Percentiles rank a stretch among this genome's conserved stretches.
These are phyloP conservation scores for Motacilla tschutschensis DNA, from an alignment of 2,113 vertebrate species.

Conservation along the genomic window DNA sequence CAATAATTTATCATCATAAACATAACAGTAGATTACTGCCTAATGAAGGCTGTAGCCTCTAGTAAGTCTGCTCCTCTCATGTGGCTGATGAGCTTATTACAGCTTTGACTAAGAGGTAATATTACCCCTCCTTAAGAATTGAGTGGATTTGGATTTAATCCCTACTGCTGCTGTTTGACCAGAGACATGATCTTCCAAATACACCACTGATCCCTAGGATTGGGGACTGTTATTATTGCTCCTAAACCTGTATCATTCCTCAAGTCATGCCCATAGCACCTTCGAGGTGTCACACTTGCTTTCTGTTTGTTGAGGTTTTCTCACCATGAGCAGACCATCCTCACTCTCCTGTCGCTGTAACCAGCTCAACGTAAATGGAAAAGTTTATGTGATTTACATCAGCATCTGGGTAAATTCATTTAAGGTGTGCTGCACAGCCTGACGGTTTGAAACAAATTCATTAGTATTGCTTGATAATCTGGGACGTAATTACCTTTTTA, in stretches of 20 bases:
- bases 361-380: neutral
- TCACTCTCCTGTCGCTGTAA: neutral
- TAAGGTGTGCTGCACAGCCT: neutral
- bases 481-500: neutral
- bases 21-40: neutral
- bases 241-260: neutral
- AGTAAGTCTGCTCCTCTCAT: constrained; percentile 3
- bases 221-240: neutral
- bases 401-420: neutral
- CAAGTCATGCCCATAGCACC: neutral
- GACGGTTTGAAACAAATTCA: neutral
- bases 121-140: constrained; percentile 28
- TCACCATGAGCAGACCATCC: neutral
- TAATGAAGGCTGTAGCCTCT: neutral
- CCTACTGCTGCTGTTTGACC: neutral
- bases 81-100: constrained; percentile 40
- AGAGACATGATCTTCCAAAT: constrained; percentile 1
- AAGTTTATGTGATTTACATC: neutral
- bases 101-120: constrained; percentile 38
- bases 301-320: neutral
- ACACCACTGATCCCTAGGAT: neutral
- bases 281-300: neutral
- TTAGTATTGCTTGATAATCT: neutral
- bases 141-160: constrained; percentile 46
- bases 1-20: constrained; percentile 12